Percentiles rank a stretch among this genome's conserved stretches.
Evolutionary conservation across 2,888 invertebrate species (phyloP).

Genomic region (Epistrophella euchroma): DNA sequence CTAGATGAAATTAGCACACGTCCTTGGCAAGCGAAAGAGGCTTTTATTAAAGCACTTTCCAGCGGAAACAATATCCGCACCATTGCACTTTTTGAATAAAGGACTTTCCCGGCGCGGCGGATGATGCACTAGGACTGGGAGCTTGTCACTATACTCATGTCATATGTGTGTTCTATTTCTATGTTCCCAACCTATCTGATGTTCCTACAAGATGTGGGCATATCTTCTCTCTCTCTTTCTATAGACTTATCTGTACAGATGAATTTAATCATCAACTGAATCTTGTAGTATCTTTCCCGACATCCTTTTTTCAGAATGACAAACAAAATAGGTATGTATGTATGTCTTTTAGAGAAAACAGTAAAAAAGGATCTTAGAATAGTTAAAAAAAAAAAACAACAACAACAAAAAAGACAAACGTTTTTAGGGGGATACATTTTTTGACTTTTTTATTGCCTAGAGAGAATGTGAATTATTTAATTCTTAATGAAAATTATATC

Average conservation of each 20-base stretch:
- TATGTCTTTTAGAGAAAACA: background rate
- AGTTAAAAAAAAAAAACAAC: too few relatives aligned
- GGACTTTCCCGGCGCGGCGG: conserved; percentile 10
- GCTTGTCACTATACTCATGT: conserved; percentile 3
- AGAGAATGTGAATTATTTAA: too few relatives aligned
- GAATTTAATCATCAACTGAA: conserved; percentile 35
- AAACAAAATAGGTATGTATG: background rate
- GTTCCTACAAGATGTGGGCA: background rate
- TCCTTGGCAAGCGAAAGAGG: conserved; percentile 59
- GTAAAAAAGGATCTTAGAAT: background rate
- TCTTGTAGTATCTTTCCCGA: conserved; percentile 8
- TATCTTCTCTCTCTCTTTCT: background rate
- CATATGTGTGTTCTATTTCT: background rate
- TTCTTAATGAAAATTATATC: too few relatives aligned
- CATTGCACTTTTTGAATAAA: conserved; percentile 40
- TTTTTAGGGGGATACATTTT: too few relatives aligned
- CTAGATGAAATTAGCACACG: conserved; percentile 65
- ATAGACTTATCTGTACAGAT: background rate
- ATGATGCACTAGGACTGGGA: conserved; percentile 4
- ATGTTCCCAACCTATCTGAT: background rate
- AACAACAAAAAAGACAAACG: too few relatives aligned
- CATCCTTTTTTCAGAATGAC: background rate
- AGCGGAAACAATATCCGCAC: conserved; percentile 35
- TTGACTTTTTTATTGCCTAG: too few relatives aligned
- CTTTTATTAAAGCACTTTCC: conserved; percentile 43